These are phyloP conservation scores for Eupithecia subfuscata DNA, from an alignment of 2,888 invertebrate genomes.

Conservation along the genomic window DNA sequence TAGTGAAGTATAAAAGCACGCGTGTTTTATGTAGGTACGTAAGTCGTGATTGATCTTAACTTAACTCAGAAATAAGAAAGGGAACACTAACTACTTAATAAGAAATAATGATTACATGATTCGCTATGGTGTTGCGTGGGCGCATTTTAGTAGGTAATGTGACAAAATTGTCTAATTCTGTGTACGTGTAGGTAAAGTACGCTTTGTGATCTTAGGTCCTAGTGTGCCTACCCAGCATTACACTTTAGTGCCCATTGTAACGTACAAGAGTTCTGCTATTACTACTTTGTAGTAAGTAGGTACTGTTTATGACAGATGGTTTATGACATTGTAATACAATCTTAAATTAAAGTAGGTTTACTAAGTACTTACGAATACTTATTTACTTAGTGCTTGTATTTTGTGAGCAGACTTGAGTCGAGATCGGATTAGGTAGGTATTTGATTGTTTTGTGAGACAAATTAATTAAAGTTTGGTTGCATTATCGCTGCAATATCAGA, in stretches of 20 bases:
- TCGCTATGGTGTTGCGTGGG: conserved; percentile 34
- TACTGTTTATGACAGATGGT: too few species aligned
- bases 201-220: not conserved
- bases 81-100: conserved; percentile 31
- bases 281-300: too few species aligned
- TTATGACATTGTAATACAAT: too few species aligned
- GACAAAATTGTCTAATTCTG: not conserved
- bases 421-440: not conserved
- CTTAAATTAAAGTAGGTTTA: too few species aligned
- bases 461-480: not conserved
- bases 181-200: not conserved
- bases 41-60: conserved; percentile 30
- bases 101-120: conserved; percentile 26
- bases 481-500: not conserved
- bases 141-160: conserved; percentile 1
- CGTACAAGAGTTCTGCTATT: too few species aligned
- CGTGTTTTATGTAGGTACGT: not conserved
- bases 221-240: not conserved
- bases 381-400: not conserved
- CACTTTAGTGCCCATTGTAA: not conserved
- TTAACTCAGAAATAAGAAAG: conserved; percentile 31
- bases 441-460: not conserved
- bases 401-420: not conserved
- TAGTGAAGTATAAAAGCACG: conserved; percentile 8
- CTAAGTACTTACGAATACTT: not conserved